phyloP scores from a whole-genome alignment of 1,140 invertebrate genomes.

The Paralvinella palmiformis region DNA sequence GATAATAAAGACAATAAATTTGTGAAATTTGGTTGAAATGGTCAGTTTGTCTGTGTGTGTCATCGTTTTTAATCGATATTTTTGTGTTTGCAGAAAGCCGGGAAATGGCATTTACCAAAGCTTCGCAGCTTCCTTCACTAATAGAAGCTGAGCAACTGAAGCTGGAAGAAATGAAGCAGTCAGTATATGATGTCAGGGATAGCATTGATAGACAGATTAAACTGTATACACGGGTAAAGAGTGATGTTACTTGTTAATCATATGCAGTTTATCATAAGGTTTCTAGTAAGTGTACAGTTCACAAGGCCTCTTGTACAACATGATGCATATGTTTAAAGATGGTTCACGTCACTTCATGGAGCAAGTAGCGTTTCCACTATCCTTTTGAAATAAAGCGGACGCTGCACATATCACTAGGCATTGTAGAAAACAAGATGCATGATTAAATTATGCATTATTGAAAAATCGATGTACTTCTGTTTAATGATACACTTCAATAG shows the following conservation, averaged over 20 bases:
- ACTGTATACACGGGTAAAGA: background rate
- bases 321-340: no score
- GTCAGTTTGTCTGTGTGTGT: background rate
- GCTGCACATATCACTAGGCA: no score
- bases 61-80: background rate
- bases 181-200: slow-evolving; percentile 24
- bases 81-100: slow-evolving; percentile 4
- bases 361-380: no score
- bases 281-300: background rate
- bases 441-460: no score
- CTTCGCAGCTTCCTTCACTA: slow-evolving; percentile 32
- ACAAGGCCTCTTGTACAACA: background rate
- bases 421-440: no score
- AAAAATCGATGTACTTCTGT: no score
- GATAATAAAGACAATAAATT: background rate
- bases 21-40: background rate
- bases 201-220: background rate
- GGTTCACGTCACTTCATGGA: no score
- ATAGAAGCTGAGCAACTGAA: slow-evolving; percentile 30
- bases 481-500: no score
- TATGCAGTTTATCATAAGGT: background rate
- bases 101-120: slow-evolving; percentile 29
- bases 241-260: background rate
- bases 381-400: no score
- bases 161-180: slow-evolving; percentile 27